phyloP scores from a whole-genome alignment of 2,113 vertebrate species.

The Dinomys branickii region DNA sequence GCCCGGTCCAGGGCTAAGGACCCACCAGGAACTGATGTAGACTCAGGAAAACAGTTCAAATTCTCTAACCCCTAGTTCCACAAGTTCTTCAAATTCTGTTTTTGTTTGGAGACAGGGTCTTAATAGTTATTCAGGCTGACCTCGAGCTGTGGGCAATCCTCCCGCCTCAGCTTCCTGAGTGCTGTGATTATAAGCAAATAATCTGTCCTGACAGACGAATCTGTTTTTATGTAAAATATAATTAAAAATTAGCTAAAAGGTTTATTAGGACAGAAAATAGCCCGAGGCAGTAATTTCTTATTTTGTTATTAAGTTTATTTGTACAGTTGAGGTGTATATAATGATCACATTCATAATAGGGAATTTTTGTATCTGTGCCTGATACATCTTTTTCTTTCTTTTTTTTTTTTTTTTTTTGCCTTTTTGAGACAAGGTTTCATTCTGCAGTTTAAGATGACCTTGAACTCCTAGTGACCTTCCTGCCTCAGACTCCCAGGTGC shows the following conservation, averaged over 20 bases:
- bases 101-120: background rate
- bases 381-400: too few species aligned
- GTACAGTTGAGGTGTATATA: background rate
- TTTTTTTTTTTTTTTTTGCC: too few species aligned
- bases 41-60: background rate
- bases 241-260: background rate
- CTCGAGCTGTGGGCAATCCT: background rate
- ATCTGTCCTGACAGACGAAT: background rate
- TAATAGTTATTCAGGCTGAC: background rate
- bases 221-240: constrained; percentile 26
- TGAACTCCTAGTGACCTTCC: too few species aligned
- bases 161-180: background rate
- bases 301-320: background rate
- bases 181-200: background rate
- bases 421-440: too few species aligned
- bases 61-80: background rate
- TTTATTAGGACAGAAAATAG: background rate
- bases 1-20: background rate
- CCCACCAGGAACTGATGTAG: background rate
- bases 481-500: too few species aligned
- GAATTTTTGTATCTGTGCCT: background rate
- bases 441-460: too few species aligned
- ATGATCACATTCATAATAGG: background rate
- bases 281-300: background rate
- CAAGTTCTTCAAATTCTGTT: background rate